These are phyloP conservation scores for Hiodon tergisus DNA, from an alignment of 2,113 vertebrate species.

Conservation along the genomic window DNA sequence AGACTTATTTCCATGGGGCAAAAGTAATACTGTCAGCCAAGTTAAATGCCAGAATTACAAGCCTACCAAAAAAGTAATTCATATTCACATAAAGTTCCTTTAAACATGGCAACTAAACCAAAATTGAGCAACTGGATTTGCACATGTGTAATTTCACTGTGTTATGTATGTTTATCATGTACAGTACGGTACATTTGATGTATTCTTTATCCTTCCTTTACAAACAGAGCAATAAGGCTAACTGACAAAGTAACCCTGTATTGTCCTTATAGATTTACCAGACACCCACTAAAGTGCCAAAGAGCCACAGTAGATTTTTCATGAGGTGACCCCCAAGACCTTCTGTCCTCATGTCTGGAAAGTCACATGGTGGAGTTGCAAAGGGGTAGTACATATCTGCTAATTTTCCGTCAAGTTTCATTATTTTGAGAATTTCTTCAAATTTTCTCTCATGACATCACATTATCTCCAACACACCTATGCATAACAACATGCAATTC, in stretches of 20 bases:
- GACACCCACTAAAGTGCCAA: too few species aligned
- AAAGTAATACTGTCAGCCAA: constrained; percentile 30
- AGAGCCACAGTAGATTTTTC: too few species aligned
- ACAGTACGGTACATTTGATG: constrained; percentile 1
- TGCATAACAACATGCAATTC: too few species aligned
- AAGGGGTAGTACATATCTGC: too few species aligned
- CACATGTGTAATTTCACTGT: not conserved
- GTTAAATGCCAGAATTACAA: constrained; percentile 31
- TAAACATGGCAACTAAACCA: constrained; percentile 21
- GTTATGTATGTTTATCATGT: constrained; percentile 1
- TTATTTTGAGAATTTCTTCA: too few species aligned
- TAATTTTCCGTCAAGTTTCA: too few species aligned
- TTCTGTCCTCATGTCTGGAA: too few species aligned
- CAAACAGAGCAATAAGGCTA: not conserved
- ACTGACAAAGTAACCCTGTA: not conserved
- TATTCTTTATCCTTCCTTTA: not conserved
- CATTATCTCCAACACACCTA: too few species aligned
- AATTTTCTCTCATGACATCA: too few species aligned
- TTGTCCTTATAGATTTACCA: constrained; percentile 25
- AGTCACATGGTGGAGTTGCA: too few species aligned
- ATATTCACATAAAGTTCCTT: constrained; percentile 19
- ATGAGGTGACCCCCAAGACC: too few species aligned
- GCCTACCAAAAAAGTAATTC: constrained; percentile 33
- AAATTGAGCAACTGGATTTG: constrained; percentile 26
- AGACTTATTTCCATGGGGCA: constrained; percentile 28